Percentiles rank a stretch among this genome's conserved stretches.
Evolutionary conservation across 2,888 invertebrate genomes (phyloP).

Genomic region (Conus canariensis): DNA sequence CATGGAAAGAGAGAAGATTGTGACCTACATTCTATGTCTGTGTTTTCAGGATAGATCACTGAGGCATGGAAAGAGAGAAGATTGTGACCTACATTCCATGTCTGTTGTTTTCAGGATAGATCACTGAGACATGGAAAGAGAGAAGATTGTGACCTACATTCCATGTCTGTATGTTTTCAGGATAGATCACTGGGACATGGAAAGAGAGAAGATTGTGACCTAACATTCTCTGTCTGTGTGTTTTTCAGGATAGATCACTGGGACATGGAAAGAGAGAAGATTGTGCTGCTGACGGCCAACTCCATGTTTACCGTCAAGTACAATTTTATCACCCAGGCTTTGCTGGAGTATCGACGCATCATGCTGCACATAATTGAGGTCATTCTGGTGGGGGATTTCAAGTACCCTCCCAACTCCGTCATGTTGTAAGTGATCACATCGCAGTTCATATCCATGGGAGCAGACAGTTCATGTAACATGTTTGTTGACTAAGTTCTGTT

Average conservation of each 20-base stretch:
- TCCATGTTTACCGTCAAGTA: slow-evolving; percentile 88
- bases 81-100: too few species aligned
- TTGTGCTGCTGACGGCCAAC: slow-evolving; percentile 87
- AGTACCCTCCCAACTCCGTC: slow-evolving; percentile 78
- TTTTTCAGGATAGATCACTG: slow-evolving; percentile 89
- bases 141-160: too few species aligned
- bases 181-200: slow-evolving; percentile 83
- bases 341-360: slow-evolving; percentile 86
- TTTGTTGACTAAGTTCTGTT: too few species aligned
- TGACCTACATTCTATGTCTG: too few species aligned
- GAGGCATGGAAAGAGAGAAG: too few species aligned
- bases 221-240: neutral
- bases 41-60: too few species aligned
- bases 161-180: neutral
- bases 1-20: too few species aligned
- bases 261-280: slow-evolving; percentile 91
- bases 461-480: too few species aligned
- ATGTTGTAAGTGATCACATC: neutral
- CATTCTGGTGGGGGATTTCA: slow-evolving; percentile 87
- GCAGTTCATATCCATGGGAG: neutral
- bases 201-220: too few species aligned
- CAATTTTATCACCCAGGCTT: slow-evolving; percentile 90
- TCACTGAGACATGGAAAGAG: slow-evolving; percentile 74
- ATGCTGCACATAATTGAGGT: slow-evolving; percentile 86
- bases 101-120: slow-evolving; percentile 81